Conservation (phyloP, 2,113 vertebrate genomes). For the Syngnathus scovelli region DNA sequence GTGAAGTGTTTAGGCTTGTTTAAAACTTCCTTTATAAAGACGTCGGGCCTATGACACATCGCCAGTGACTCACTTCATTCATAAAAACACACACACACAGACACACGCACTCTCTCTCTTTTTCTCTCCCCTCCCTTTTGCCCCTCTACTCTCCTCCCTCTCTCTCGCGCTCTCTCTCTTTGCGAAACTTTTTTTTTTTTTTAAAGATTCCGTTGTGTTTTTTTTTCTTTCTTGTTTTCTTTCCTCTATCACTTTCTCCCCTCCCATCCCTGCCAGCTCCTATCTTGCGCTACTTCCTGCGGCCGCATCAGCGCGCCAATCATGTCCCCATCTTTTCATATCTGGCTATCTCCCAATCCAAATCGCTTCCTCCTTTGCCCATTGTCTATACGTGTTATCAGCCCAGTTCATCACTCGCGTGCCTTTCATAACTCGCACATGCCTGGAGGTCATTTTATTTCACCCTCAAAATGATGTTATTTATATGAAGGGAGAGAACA, state of each 20-base stretch:
- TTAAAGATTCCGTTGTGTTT: slow-evolving; percentile 67
- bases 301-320: slow-evolving; percentile 64
- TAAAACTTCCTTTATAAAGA: slow-evolving; percentile 84
- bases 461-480: slow-evolving; percentile 14
- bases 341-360: slow-evolving; percentile 68
- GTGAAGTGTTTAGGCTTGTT: slow-evolving; percentile 84
- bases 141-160: slow-evolving; percentile 35
- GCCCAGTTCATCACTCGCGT: slow-evolving; percentile 50
- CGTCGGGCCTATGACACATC: slow-evolving; percentile 79
- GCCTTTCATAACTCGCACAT: slow-evolving; percentile 27
- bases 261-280: slow-evolving; percentile 48
- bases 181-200: slow-evolving; percentile 42
- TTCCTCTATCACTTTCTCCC: slow-evolving; percentile 67
- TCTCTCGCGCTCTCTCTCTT: slow-evolving; percentile 58
- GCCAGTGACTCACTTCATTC: slow-evolving; percentile 80
- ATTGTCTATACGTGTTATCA: slow-evolving; percentile 69
- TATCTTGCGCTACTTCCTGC: slow-evolving; percentile 60
- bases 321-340: slow-evolving; percentile 61
- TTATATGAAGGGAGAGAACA: slow-evolving; percentile 33
- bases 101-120: slow-evolving; percentile 26
- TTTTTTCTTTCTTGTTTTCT: slow-evolving; percentile 34
- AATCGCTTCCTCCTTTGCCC: slow-evolving; percentile 65
- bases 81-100: slow-evolving; percentile 69
- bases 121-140: slow-evolving; percentile 38
- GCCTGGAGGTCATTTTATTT: slow-evolving; percentile 24